A percentile compares a stretch with the other conserved stretches of the same genome.
Conservation (phyloP, 2,113 vertebrate genomes). For the Epinephelus moara region DNA sequence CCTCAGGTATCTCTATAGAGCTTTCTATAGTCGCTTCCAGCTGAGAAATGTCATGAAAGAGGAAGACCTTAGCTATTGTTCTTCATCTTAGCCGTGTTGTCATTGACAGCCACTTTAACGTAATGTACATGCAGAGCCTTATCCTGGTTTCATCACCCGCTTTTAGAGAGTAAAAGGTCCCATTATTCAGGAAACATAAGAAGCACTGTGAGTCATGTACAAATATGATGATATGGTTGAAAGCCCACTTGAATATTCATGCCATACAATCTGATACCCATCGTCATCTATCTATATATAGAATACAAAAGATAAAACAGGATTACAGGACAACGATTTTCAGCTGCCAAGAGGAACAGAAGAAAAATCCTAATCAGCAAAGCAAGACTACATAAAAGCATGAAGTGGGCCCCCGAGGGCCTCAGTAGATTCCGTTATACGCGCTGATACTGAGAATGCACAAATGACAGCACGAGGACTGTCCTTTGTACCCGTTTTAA, state of each 20-base stretch:
- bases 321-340: conserved; percentile 13
- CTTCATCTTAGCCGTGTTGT: neutral
- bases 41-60: neutral
- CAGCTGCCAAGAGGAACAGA: neutral
- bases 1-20: neutral
- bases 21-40: neutral
- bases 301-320: conserved; percentile 25
- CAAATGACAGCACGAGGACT: conserved; percentile 2
- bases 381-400: conserved; percentile 24
- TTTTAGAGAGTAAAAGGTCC: conserved; percentile 20
- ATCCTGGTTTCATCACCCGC: conserved; percentile 5
- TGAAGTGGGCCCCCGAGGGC: conserved; percentile 6
- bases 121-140: neutral
- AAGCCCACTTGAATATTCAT: conserved; percentile 31
- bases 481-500: conserved; percentile 29
- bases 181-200: neutral
- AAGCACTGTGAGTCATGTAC: neutral
- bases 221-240: conserved; percentile 7
- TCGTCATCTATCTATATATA: conserved; percentile 20
- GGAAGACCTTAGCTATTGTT: neutral
- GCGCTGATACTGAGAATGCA: conserved; percentile 4
- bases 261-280: conserved; percentile 17
- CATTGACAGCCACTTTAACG: neutral
- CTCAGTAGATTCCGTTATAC: conserved; percentile 1
- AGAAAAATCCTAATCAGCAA: conserved; percentile 29